Evolutionary conservation across 2,797 vertebrate genomes (phyloP).

Genomic region (Sebastes goodei): DNA sequence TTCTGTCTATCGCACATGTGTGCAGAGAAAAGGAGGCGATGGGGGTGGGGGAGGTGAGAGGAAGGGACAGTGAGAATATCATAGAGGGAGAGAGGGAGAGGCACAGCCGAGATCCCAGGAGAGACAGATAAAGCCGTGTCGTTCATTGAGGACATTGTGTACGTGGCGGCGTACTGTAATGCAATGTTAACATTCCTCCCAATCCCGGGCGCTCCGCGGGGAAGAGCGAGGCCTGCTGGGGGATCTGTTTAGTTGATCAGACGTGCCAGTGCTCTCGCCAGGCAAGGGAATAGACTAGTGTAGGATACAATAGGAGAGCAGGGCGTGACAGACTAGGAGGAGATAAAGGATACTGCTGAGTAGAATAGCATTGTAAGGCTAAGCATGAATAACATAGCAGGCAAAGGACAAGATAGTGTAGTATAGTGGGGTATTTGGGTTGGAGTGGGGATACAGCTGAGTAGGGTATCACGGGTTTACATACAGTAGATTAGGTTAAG

Average conservation of each 20-base stretch:
- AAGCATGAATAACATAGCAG: slow-evolving; percentile 59
- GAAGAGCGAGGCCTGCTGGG: slow-evolving; percentile 73
- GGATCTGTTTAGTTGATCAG: slow-evolving; percentile 79
- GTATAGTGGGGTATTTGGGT: not conserved
- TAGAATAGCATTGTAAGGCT: slow-evolving; percentile 45
- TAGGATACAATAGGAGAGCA: slow-evolving; percentile 61
- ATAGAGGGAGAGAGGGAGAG: slow-evolving; percentile 54
- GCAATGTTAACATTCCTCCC: slow-evolving; percentile 77
- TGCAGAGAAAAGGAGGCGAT: slow-evolving; percentile 31
- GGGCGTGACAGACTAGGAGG: slow-evolving; percentile 63
- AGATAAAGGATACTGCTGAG: slow-evolving; percentile 67
- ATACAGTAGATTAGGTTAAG: not conserved
- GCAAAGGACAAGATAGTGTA: slow-evolving; percentile 35
- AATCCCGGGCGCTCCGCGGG: slow-evolving; percentile 66
- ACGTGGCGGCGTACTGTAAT: slow-evolving; percentile 57
- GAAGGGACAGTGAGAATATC: slow-evolving; percentile 63
- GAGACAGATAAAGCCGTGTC: slow-evolving; percentile 76
- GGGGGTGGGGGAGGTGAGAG: slow-evolving; percentile 54
- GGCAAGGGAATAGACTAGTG: slow-evolving; percentile 62
- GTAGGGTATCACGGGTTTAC: not conserved
- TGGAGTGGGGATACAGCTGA: not conserved
- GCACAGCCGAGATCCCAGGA: slow-evolving; percentile 67
- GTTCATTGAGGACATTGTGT: slow-evolving; percentile 76
- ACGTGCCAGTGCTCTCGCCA: slow-evolving; percentile 65
- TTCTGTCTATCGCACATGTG: slow-evolving; percentile 79